These are phyloP conservation scores for Oenanthe melanoleuca DNA, from an alignment of 2,113 vertebrate species.

Conservation along the genomic window DNA sequence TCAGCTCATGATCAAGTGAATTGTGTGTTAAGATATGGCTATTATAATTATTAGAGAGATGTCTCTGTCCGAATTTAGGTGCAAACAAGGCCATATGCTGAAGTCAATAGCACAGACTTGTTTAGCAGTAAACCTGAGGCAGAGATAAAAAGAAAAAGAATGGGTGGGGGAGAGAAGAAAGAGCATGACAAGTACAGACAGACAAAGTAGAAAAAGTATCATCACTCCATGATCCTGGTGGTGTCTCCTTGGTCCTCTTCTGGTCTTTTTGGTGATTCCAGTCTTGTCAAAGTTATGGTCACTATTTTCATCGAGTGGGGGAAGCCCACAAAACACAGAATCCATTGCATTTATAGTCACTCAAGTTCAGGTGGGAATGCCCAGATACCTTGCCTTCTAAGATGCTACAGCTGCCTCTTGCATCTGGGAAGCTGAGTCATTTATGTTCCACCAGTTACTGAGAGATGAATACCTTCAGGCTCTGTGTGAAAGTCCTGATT, in stretches of 20 bases:
- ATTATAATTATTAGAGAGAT: neutral
- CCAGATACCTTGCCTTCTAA: neutral
- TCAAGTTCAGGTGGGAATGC: neutral
- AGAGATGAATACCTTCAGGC: neutral
- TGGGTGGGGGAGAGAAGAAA: neutral
- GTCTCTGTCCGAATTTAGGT: neutral
- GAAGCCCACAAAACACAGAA: neutral
- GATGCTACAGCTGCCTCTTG: neutral
- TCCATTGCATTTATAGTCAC: neutral
- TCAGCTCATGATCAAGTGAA: neutral
- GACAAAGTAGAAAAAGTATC: neutral
- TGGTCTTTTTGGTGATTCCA: neutral
- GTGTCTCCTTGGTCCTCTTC: neutral
- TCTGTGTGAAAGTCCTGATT: neutral
- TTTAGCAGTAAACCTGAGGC: neutral
- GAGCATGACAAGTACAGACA: neutral
- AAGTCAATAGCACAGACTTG: neutral
- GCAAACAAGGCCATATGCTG: neutral
- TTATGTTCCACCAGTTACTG: neutral
- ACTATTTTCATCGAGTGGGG: neutral
- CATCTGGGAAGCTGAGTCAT: fast-evolving
- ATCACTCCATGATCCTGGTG: neutral
- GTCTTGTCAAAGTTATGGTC: neutral
- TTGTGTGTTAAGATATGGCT: neutral
- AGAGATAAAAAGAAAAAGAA: neutral